These are phyloP conservation scores for Heterochromis multidens DNA, from an alignment of 2,113 vertebrate genomes.

Conservation along the genomic window DNA sequence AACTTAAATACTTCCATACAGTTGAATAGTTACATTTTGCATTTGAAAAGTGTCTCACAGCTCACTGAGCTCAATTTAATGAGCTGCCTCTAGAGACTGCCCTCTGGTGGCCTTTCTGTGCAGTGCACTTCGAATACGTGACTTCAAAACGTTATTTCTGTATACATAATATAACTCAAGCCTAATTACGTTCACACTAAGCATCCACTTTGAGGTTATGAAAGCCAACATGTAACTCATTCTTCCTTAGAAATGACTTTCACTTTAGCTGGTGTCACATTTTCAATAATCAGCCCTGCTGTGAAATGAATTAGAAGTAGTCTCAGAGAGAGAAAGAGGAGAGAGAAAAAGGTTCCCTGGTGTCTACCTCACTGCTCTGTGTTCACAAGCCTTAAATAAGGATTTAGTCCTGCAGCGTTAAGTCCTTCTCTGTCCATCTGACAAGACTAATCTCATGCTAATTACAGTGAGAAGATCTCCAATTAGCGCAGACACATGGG, in stretches of 20 bases:
- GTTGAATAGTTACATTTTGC: too few relatives aligned
- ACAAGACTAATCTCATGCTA: conserved; percentile 68
- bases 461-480: conserved; percentile 57
- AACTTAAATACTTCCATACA: background rate
- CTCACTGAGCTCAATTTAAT: background rate
- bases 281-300: background rate
- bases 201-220: background rate
- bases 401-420: conserved; percentile 41
- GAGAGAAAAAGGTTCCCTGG: background rate
- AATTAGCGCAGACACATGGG: conserved; percentile 52
- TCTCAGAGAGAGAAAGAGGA: background rate
- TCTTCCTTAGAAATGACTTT: conserved; percentile 14
- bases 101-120: background rate
- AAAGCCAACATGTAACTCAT: background rate
- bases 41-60: background rate
- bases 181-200: background rate
- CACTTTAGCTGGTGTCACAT: conserved; percentile 17
- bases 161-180: background rate
- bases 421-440: conserved; percentile 59
- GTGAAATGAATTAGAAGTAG: conserved; percentile 31
- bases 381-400: conserved; percentile 41
- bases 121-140: background rate
- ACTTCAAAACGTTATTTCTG: background rate
- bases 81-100: background rate
- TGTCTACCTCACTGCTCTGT: conserved; percentile 16